A percentile compares a stretch with the other conserved stretches of the same genome.
Evolutionary conservation across 2,797 vertebrate species (phyloP).

Genomic region (Cryptoblepharus egeriae): DNA sequence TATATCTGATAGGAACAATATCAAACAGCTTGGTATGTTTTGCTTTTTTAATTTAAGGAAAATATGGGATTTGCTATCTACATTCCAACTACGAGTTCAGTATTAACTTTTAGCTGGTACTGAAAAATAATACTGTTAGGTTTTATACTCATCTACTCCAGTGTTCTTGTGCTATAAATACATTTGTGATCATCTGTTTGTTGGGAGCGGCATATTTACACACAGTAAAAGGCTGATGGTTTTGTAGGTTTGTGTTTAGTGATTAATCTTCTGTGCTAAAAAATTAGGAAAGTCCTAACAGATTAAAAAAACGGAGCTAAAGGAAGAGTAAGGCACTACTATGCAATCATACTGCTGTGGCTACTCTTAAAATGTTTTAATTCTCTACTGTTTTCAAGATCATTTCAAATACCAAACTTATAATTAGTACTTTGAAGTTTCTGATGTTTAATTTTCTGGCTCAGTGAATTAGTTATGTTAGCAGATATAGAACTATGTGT

Average conservation of each 20-base stretch:
- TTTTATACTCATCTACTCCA: slow-evolving; percentile 18
- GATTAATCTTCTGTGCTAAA: background rate
- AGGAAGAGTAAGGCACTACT: background rate
- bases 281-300: background rate
- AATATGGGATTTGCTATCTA: slow-evolving; percentile 31
- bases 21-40: slow-evolving; percentile 47
- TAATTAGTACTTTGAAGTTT: background rate
- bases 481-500: background rate
- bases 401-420: background rate
- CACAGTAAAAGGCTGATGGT: background rate
- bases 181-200: background rate
- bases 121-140: slow-evolving; percentile 48
- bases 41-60: slow-evolving; percentile 54
- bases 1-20: slow-evolving; percentile 48
- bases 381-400: background rate
- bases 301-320: slow-evolving; percentile 4
- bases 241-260: accelerated
- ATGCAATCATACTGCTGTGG: accelerated
- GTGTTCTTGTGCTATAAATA: slow-evolving; percentile 21
- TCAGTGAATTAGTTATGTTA: background rate
- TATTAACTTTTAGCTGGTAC: slow-evolving; percentile 43
- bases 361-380: slow-evolving; percentile 27
- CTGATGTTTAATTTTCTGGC: background rate
- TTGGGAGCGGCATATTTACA: background rate
- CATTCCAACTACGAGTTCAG: slow-evolving; percentile 35